A percentile compares a stretch with the other conserved stretches of the same genome.
Evolutionary conservation across 2,797 vertebrate species (phyloP).

Genomic region (Onychomys arenicola): DNA sequence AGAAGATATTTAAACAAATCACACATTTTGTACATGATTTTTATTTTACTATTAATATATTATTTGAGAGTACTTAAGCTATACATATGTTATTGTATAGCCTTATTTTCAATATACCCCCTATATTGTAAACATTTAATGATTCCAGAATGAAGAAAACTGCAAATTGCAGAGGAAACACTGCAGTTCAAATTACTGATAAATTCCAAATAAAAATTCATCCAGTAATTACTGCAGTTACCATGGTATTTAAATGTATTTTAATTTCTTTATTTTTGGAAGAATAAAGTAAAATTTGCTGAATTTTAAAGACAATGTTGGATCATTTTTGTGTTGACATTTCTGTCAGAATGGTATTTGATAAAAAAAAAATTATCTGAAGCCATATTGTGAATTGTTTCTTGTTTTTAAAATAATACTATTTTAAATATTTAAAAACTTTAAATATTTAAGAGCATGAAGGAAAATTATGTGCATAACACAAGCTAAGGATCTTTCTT

Average conservation of each 20-base stretch:
- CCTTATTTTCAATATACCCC: neutral
- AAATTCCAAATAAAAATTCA: neutral
- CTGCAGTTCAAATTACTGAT: neutral
- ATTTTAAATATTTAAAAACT: too few relatives aligned
- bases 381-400: neutral
- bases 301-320: neutral
- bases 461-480: neutral
- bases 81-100: neutral
- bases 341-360: neutral
- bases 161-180: neutral
- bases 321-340: neutral
- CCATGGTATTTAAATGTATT: neutral
- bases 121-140: neutral
- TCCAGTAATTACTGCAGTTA: neutral
- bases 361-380: neutral
- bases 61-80: neutral
- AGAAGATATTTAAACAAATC: conserved; percentile 9
- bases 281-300: neutral
- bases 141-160: neutral
- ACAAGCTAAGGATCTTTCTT: neutral
- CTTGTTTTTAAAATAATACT: neutral
- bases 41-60: conserved; percentile 18
- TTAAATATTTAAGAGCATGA: neutral
- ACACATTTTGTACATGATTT: neutral
- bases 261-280: neutral